Evolutionary conservation across 2,113 vertebrate genomes (phyloP).

Genomic region (Athene cunicularia): DNA sequence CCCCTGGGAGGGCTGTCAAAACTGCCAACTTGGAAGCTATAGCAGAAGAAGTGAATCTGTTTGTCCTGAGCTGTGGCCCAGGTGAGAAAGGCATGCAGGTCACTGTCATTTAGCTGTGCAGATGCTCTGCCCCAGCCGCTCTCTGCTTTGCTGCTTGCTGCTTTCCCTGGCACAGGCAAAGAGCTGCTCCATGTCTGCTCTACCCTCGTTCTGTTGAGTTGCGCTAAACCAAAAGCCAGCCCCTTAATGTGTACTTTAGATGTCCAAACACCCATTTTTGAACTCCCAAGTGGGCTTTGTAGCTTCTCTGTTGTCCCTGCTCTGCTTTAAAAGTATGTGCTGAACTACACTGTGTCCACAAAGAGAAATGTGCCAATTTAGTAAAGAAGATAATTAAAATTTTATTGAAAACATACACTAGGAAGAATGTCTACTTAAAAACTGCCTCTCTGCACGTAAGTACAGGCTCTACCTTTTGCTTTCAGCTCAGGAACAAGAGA

Average conservation of each 20-base stretch:
- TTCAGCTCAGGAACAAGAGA: background rate
- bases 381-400: constrained; percentile 15
- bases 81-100: background rate
- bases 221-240: background rate
- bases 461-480: background rate
- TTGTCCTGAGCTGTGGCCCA: background rate
- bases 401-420: constrained; percentile 26
- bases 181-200: background rate
- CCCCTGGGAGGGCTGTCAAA: background rate
- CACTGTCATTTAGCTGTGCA: background rate
- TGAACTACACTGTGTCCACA: background rate
- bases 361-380: background rate
- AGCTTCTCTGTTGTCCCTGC: background rate
- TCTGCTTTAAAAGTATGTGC: background rate
- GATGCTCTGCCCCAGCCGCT: background rate
- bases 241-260: background rate
- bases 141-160: background rate
- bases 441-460: accelerated
- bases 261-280: background rate
- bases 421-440: background rate
- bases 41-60: background rate
- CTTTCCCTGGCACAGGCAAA: background rate
- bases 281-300: background rate
- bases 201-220: background rate
- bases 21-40: background rate